These are phyloP conservation scores for Eutrigla gurnardus DNA, from an alignment of 2,797 vertebrate genomes.

Conservation along the genomic window DNA sequence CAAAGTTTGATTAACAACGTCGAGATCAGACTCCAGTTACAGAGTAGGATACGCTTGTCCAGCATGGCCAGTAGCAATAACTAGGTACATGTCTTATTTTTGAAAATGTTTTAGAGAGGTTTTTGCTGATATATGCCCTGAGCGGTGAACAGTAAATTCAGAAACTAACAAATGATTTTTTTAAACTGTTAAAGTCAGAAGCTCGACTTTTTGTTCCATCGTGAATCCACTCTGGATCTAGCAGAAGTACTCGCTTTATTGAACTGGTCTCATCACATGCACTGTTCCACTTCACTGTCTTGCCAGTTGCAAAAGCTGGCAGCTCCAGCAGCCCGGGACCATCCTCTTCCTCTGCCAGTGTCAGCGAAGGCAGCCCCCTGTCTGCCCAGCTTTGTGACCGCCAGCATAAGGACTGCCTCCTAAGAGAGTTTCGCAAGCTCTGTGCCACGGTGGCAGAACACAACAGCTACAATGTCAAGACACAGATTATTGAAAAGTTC, in stretches of 20 bases:
- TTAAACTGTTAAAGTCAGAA: background rate
- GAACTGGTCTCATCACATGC: background rate
- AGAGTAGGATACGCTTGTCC: too few relatives aligned
- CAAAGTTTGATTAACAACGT: background rate
- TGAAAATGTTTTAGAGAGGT: background rate
- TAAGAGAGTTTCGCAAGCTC: slow-evolving; percentile 95
- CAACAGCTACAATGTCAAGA: slow-evolving; percentile 95
- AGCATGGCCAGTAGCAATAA: too few relatives aligned
- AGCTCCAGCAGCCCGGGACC: slow-evolving; percentile 68
- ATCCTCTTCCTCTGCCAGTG: slow-evolving; percentile 65
- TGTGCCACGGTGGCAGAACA: slow-evolving; percentile 93
- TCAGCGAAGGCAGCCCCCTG: slow-evolving; percentile 78
- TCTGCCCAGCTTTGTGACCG: slow-evolving; percentile 88
- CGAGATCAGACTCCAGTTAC: too few relatives aligned
- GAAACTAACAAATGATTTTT: background rate
- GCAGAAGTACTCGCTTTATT: background rate
- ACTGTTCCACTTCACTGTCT: slow-evolving; percentile 1
- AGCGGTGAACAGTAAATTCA: background rate
- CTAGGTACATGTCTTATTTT: background rate
- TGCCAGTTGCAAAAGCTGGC: slow-evolving; percentile 81
- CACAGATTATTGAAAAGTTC: slow-evolving; percentile 95
- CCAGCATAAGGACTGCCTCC: slow-evolving; percentile 93
- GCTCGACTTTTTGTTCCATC: background rate
- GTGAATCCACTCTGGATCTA: background rate
- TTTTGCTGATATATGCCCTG: background rate